A percentile compares a stretch with the other conserved stretches of the same genome.
Conservation (phyloP, 2,797 vertebrate species). For the Varecia variegata region DNA sequence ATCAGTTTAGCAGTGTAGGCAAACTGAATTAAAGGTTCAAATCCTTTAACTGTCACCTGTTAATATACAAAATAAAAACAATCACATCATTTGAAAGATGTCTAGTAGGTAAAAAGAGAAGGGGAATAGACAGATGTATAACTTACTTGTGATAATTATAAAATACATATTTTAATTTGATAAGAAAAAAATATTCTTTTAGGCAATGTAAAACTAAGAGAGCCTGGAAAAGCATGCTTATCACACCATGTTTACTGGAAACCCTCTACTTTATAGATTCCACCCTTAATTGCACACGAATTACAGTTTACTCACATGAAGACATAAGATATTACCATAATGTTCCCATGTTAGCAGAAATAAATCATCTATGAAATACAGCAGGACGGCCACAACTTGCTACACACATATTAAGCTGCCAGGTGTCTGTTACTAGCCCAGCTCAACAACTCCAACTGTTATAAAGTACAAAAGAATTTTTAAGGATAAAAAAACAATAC, state of each 20-base stretch:
- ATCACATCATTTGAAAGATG: background rate
- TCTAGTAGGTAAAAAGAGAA: background rate
- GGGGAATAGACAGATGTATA: background rate
- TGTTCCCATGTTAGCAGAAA: background rate
- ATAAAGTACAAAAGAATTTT: background rate
- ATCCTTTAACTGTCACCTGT: conserved; percentile 95
- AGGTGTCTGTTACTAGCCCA: background rate
- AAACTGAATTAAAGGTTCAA: conserved; percentile 95
- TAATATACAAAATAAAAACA: conserved; percentile 36
- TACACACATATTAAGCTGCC: background rate
- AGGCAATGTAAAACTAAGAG: background rate
- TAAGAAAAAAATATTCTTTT: background rate
- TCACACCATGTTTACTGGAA: background rate
- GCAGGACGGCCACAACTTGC: background rate
- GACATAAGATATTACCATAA: background rate
- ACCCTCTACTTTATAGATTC: background rate
- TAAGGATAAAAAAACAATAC: background rate
- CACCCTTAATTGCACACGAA: background rate
- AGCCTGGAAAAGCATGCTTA: background rate
- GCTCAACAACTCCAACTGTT: background rate
- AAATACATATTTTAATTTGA: background rate
- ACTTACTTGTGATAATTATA: background rate
- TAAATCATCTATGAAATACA: background rate
- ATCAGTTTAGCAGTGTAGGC: conserved; percentile 96
- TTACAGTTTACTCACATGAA: background rate